Percentiles rank a stretch among this genome's conserved stretches.
Evolutionary conservation across 2,113 vertebrate species (phyloP).

Genomic region (Lophura nycthemera): DNA sequence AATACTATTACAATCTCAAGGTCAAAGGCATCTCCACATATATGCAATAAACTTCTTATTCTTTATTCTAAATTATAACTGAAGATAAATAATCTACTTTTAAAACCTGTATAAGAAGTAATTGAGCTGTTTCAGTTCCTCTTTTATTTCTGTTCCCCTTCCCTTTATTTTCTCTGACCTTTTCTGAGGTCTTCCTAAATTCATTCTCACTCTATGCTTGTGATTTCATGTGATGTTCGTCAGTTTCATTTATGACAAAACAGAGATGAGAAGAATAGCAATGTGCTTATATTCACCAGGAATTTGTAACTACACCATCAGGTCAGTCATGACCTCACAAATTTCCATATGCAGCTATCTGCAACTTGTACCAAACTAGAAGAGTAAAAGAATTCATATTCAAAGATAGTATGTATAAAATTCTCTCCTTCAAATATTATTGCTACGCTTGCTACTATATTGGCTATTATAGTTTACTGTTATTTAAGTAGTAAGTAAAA

Average conservation of each 20-base stretch:
- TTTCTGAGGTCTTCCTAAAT: conserved; percentile 43
- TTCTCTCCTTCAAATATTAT: conserved; percentile 28
- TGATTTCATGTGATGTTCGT: neutral
- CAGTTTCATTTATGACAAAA: conserved; percentile 53
- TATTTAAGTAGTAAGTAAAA: conserved; percentile 2
- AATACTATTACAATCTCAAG: neutral
- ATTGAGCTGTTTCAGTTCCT: neutral
- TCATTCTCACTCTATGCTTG: neutral
- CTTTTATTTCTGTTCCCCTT: neutral
- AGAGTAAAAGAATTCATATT: conserved; percentile 9
- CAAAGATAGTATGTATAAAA: neutral
- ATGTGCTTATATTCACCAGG: conserved; percentile 35
- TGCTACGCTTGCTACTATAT: neutral
- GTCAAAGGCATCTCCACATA: neutral
- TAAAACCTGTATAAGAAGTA: neutral
- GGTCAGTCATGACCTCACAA: conserved; percentile 61
- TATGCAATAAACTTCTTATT: neutral
- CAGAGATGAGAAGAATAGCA: conserved; percentile 52
- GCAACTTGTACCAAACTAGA: neutral
- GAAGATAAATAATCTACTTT: neutral
- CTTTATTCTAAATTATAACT: neutral
- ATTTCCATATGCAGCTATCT: conserved; percentile 19
- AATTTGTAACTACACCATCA: conserved; percentile 65
- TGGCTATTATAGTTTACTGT: neutral
- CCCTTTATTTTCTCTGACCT: conserved; percentile 48